Conservation (phyloP, 2,113 vertebrate genomes). For the Perca flavescens region DNA sequence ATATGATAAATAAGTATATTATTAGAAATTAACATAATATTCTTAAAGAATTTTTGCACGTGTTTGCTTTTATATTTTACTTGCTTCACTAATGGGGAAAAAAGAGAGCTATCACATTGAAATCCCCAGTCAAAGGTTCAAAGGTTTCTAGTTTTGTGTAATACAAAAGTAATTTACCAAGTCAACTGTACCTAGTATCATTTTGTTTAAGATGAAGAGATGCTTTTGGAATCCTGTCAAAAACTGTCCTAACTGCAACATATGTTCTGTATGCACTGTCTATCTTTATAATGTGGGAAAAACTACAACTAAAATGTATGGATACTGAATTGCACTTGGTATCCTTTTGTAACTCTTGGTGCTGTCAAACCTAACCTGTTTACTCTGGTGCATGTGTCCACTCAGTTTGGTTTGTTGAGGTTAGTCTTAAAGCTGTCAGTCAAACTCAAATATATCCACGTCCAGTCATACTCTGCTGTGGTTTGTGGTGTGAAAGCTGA, state of each 20-base stretch:
- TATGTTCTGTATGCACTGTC: background rate
- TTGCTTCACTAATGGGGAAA: background rate
- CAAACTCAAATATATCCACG: background rate
- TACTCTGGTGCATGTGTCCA: background rate
- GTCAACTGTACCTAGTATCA: too few relatives aligned
- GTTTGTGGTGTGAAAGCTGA: background rate
- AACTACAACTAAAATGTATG: background rate
- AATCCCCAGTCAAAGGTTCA: background rate
- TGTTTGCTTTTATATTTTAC: background rate
- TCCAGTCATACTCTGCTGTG: background rate
- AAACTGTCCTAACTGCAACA: background rate
- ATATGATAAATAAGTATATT: background rate
- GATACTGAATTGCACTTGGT: background rate
- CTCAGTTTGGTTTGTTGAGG: background rate
- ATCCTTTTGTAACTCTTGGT: background rate
- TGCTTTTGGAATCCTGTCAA: background rate
- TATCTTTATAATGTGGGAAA: background rate
- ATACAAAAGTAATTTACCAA: background rate
- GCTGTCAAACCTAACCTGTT: background rate
- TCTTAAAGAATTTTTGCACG: background rate
- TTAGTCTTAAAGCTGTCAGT: background rate
- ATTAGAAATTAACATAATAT: background rate
- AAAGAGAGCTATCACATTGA: background rate
- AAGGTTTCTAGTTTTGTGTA: background rate
- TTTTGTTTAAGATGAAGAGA: background rate